Evolutionary conservation across 2,113 vertebrate species (phyloP).

Genomic region (Odontophorus gujanensis): DNA sequence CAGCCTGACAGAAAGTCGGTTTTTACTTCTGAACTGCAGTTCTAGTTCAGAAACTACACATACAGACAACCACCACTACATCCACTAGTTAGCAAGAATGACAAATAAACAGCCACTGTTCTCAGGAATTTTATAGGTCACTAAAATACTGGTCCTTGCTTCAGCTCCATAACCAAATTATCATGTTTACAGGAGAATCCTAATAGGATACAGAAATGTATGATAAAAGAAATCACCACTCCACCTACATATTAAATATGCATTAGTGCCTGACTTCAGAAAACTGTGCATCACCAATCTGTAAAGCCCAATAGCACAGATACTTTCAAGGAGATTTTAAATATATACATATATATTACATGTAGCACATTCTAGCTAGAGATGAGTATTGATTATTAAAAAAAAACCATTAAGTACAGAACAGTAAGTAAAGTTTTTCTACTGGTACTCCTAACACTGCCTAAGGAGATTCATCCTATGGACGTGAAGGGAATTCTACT

Average conservation of each 20-base stretch:
- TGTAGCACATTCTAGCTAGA: background rate
- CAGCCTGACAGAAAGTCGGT: background rate
- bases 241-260: fast-evolving
- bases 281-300: background rate
- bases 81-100: background rate
- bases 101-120: background rate
- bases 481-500: background rate
- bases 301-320: background rate
- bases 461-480: background rate
- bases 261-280: background rate
- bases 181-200: background rate
- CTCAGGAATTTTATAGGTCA: background rate
- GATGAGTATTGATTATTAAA: background rate
- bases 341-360: background rate
- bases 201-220: background rate
- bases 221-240: background rate
- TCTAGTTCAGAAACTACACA: background rate
- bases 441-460: background rate
- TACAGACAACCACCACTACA: background rate
- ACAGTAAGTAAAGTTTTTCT: background rate
- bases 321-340: background rate
- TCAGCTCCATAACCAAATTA: background rate
- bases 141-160: background rate
- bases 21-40: background rate
- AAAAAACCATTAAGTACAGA: background rate